Base-by-base conservation (phyloP, 2,797 vertebrate genomes). In the Artibeus jamaicensis region DNA sequence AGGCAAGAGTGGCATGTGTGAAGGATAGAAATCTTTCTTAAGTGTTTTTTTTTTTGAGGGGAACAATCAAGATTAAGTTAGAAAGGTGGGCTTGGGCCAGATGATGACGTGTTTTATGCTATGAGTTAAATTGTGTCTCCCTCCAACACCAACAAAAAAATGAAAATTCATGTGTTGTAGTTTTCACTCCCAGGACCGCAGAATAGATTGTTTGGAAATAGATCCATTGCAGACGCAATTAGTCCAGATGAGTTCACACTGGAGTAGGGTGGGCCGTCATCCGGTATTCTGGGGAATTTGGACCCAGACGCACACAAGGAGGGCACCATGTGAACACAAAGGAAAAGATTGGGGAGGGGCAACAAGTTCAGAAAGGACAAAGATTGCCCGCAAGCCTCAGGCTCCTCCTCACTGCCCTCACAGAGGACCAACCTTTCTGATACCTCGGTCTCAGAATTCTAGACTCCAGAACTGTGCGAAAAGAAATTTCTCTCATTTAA, bases 141-240 rank as follows among this genome's bases (percentile, higher is more conserved):
- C 8, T 24, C 19, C 19, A 34, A 11, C 32, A 22, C 46, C 10
- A 12, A 8, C 1, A 19, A 24, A 53, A 53, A 70, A 50, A 21
- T 19, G 15, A 9, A 68, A 62, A 70, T 19, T 67, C 6, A 4
- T 24, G 29, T 37, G 15, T 22, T 77, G 21, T 26, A 68, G 5
- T 53, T 4, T 4, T 92, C 29, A 73, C 6, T 34, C 32, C 3
- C 1, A 62, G 3, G 2, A 29, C 15, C 9, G 83, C 26, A 37
- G 32, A 86, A 67, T 53, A 1, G 46, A 59, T 76, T 29, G 39
- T 62, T 46, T 59, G 59, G 19, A 53, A 95, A 91, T 37, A 79
- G 0, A 10, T 26, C 70, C 18, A 14, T 68, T 55, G 21, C 8
- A 62, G 42, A 39, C 76, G 2, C 32, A 86, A 22, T 83, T 37